Percentiles rank a stretch among this genome's conserved stretches.
Conservation (phyloP, 2,797 vertebrate genomes). For the Pelochelys cantorii region DNA sequence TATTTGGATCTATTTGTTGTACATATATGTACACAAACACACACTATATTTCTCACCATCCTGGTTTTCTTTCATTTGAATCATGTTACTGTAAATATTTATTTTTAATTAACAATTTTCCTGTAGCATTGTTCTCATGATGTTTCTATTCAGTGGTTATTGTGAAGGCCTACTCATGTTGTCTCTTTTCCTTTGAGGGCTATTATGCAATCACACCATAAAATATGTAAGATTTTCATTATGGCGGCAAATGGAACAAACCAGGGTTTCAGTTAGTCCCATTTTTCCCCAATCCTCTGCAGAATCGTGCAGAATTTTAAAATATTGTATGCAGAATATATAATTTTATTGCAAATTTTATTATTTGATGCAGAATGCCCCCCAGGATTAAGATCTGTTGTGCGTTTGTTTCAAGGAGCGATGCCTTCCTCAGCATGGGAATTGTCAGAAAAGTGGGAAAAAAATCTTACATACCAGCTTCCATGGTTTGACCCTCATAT, state of each 20-base stretch:
- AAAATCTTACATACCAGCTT: not conserved
- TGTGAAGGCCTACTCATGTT: not conserved
- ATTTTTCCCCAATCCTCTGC: not conserved
- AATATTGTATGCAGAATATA: no score
- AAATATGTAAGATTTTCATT: not conserved
- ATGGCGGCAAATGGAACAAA: slow-evolving; percentile 11
- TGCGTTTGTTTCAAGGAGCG: not conserved
- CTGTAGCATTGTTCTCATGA: not conserved
- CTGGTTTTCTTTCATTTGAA: not conserved
- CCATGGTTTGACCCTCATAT: not conserved
- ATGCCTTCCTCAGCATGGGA: not conserved
- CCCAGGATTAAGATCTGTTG: not conserved
- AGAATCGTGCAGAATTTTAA: no score
- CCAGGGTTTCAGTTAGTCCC: not conserved
- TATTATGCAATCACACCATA: not conserved
- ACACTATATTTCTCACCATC: not conserved
- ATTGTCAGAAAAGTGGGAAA: not conserved
- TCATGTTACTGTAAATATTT: not conserved
- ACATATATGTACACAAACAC: not conserved
- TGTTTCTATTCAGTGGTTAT: not conserved
- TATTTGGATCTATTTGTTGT: not conserved
- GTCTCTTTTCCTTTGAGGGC: not conserved
- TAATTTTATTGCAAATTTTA: no score
- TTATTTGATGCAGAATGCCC: no score
- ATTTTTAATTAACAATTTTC: not conserved